Percentiles rank a stretch among this genome's conserved stretches.
These are phyloP conservation scores for Cololabis saira DNA, from an alignment of 2,113 vertebrate genomes.

Conservation along the genomic window DNA sequence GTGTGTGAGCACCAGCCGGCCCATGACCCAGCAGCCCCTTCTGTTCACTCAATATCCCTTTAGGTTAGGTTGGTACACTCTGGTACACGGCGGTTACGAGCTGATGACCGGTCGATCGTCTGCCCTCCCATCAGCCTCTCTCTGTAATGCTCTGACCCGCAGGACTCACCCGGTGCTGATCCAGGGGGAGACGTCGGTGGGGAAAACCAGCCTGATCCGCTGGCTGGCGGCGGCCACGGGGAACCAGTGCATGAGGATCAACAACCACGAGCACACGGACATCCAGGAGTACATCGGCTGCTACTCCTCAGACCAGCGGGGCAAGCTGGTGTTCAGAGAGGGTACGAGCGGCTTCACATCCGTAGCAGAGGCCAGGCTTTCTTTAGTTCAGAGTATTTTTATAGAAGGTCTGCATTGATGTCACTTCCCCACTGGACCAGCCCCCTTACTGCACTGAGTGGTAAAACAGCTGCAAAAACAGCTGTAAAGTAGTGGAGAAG, in stretches of 20 bases:
- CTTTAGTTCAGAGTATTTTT: no score
- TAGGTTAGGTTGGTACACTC: not conserved
- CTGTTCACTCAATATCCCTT: slow-evolving; percentile 1
- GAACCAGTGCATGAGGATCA: slow-evolving; percentile 96
- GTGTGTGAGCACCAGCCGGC: not conserved
- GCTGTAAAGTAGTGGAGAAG: no score
- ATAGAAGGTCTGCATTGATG: no score
- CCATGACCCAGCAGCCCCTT: not conserved
- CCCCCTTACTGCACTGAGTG: no score
- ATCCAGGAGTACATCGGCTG: slow-evolving; percentile 98
- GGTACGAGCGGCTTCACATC: slow-evolving; percentile 66
- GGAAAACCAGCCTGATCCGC: slow-evolving; percentile 95
- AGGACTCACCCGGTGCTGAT: slow-evolving; percentile 94
- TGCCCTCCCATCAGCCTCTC: not conserved
- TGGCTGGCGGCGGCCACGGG: slow-evolving; percentile 93
- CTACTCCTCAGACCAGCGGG: slow-evolving; percentile 90
- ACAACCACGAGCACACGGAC: slow-evolving; percentile 98
- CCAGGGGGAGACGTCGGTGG: slow-evolving; percentile 96
- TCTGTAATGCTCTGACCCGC: slow-evolving; percentile 19
- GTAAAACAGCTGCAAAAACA: no score
- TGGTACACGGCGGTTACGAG: not conserved
- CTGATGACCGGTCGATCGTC: slow-evolving; percentile 16
- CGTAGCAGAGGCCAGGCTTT: no score
- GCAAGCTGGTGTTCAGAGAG: slow-evolving; percentile 94
- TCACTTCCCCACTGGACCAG: no score